Conservation (phyloP, 1,140 invertebrate genomes). For the Myzus persicae region DNA sequence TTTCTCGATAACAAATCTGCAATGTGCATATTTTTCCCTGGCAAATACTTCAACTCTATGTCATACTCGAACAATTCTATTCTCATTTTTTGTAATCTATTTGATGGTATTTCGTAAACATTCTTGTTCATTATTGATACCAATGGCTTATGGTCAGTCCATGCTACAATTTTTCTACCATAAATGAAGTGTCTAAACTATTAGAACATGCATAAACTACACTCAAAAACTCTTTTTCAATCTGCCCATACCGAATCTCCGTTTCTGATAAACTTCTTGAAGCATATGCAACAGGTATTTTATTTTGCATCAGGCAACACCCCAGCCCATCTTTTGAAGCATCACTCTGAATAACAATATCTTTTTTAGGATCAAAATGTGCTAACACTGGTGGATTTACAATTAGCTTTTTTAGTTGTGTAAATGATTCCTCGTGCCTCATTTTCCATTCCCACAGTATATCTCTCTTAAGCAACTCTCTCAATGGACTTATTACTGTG, state of each 20-base stretch:
- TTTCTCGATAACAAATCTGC: conserved; percentile 14
- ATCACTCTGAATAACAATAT: no score
- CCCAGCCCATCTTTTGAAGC: no score
- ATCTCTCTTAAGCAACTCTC: no score
- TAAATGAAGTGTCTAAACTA: no score
- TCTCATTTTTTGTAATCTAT: background rate
- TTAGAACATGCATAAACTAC: background rate
- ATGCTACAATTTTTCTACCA: background rate
- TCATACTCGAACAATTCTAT: background rate
- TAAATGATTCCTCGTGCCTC: no score
- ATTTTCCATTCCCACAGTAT: no score
- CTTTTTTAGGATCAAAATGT: no score
- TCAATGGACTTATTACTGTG: no score
- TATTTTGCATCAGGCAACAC: no score
- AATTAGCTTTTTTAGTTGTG: no score
- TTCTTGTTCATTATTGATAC: background rate
- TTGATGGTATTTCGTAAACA: background rate
- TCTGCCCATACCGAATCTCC: background rate
- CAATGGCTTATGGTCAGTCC: background rate
- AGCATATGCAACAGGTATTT: no score
- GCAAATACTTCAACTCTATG: background rate
- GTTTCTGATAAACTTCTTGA: background rate
- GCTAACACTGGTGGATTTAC: no score
- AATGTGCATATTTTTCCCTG: background rate
- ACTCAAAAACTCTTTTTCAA: conserved; percentile 18